Evolutionary conservation across 2,888 invertebrate genomes (phyloP), one percentile per base, ranked within the genome.

Genomic region (Temnothorax unifasciatus): DNA sequence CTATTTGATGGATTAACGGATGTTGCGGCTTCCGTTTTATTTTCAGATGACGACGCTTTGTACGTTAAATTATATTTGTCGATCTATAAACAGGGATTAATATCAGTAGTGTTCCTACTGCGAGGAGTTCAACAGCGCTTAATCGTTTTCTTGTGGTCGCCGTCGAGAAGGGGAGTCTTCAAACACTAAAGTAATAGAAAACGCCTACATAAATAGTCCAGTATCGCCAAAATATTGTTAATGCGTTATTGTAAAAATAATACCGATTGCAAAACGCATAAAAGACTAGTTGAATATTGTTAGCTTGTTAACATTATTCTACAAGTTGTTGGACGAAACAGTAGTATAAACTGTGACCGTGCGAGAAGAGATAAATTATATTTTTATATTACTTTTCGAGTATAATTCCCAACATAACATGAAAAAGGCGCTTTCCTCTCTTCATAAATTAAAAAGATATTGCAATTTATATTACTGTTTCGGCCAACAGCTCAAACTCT

Each of bases 191-290:
- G 13, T 38, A 6, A 54, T 9, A 54, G 6, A 54, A n/a, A n/a
- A 29, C 18, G 38, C n/a, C 15, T 25, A 25, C 5, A 59, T 34
- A 34, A 29, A 59, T 74, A 75, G n/a, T 41, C 29, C 11, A n/a
- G 44, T 61, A 44, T 61, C n/a, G 29, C 29, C 74, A 74, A 61
- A 74, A 61, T 74, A 74, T 61, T 18, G 44, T 74, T 63, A 44
- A 44, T n/a, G 9, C 61, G 9, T 44, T 18, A 18, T 21, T 74
- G 18, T 61, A 74, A 44, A 74, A 44, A n/a, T 74, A 54, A 38
- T 54, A 21, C 15, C 38, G 18, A 57, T 57, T 57, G 59, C 29
- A 41, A 61, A 44, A 44, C 29, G n/a, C 6, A 63, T 15, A 75
- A n/a, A 75, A 41, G 29, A 47, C 34, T 29, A 71, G 52, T 15